Evolutionary conservation across 2,888 invertebrate species (phyloP).

Genomic region (Mongoloraphidia duomilia): DNA sequence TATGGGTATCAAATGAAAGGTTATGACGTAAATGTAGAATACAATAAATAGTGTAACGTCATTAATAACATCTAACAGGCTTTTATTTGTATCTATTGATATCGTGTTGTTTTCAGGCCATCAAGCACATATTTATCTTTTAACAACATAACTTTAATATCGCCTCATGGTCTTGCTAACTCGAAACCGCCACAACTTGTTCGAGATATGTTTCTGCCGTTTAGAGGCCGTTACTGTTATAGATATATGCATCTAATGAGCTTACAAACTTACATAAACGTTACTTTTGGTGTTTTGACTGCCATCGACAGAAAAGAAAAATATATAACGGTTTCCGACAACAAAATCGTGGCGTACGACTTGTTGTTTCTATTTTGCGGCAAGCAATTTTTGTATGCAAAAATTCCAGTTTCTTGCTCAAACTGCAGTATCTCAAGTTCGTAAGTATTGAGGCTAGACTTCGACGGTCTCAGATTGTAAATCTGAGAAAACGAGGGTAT

Average conservation of each 20-base stretch:
- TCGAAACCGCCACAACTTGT: slow-evolving; percentile 23
- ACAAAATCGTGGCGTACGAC: slow-evolving; percentile 34
- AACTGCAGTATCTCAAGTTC: slow-evolving; percentile 24
- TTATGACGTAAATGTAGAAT: too few species aligned
- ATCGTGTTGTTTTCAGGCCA: too few species aligned
- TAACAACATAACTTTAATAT: slow-evolving; percentile 54
- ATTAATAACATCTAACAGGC: too few species aligned
- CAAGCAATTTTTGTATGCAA: slow-evolving; percentile 39
- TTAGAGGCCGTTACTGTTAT: slow-evolving; percentile 36
- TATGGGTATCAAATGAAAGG: too few species aligned
- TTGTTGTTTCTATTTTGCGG: slow-evolving; percentile 39
- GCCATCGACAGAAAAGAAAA: slow-evolving; percentile 43
- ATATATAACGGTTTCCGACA: slow-evolving; percentile 36
- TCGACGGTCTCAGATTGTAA: too few species aligned
- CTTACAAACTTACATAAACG: slow-evolving; percentile 47
- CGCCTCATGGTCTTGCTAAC: slow-evolving; percentile 42
- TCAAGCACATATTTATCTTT: slow-evolving; percentile 36
- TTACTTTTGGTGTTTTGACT: slow-evolving; percentile 42
- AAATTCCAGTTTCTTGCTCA: too few species aligned
- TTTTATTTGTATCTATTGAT: too few species aligned
- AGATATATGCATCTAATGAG: slow-evolving; percentile 41
- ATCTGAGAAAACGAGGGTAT: too few species aligned
- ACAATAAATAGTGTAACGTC: too few species aligned
- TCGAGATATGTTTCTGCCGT: slow-evolving; percentile 35
- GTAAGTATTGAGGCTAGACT: slow-evolving; percentile 20